Evolutionary conservation across 1,140 invertebrate species (phyloP), one percentile per base, ranked within the genome.

Genomic region (Conus ventricosus): DNA sequence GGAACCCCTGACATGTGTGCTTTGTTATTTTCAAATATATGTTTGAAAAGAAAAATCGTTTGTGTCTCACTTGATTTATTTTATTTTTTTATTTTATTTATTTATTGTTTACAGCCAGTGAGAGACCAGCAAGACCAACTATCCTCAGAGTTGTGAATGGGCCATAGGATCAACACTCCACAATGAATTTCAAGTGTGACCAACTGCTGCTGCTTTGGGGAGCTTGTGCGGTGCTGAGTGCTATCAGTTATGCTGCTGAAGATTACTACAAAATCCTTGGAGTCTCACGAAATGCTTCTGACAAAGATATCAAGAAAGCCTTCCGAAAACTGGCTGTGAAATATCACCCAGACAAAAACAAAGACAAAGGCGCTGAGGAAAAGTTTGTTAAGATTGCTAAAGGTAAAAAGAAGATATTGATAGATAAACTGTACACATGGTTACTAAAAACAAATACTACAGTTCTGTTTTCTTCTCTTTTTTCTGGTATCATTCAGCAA

Each of bases 261-360:
- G 97, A 99, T 94, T 99, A 99, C 93, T 99, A 99, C 94, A 97
- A 99, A 93, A 97, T 98, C 75, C 95, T 99, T 39, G 98, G 98
- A 39, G 97, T 99, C 5, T 96, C 98, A 0, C 97, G 97, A 93
- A 98, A 98, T 95, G 96, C 98, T 0, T 97, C 97, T 53, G 95
- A 96, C 51, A 98, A 99, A 95, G 98, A 99, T 92, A 98, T 99
- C 76, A 99, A 99, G 94, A 99, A 99, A 95, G 97, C 99, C 10
- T 99, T 95, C 83, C 89, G 94, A 87, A 95, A 96, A 96, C 96
- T 99, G 86, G 99, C 99, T 17, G 95, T 99, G 0, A 99, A 99
- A 96, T 99, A 99, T 95, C 99, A 99, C 95, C 99, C 99, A 55
- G 99, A 99, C 95, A 99, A 99, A 96, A 99, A 99, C 96, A 98